A percentile compares a stretch with the other conserved stretches of the same genome.
Conservation (phyloP, 2,113 vertebrate species). For the Anas platyrhynchos region DNA sequence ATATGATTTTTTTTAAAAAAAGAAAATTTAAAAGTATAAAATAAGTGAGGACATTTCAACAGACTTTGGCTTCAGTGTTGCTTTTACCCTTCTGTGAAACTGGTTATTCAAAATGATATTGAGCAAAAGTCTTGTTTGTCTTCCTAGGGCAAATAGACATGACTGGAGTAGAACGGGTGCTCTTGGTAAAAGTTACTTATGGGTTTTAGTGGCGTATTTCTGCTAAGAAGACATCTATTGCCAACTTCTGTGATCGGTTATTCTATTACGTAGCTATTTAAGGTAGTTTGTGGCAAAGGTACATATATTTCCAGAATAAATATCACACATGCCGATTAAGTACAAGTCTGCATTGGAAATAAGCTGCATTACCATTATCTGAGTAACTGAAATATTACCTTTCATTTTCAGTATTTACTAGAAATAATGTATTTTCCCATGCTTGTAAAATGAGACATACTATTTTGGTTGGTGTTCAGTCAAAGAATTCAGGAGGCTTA, state of each 20-base stretch:
- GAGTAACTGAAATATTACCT: neutral
- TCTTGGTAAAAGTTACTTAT: neutral
- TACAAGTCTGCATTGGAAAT: neutral
- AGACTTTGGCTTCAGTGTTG: neutral
- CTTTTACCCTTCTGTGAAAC: neutral
- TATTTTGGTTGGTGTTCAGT: neutral
- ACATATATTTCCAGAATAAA: neutral
- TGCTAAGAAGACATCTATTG: neutral
- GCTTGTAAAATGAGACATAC: fast-evolving
- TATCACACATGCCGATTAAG: neutral
- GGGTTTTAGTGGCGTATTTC: neutral
- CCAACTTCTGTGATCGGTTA: neutral
- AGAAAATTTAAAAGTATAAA: slow-evolving; percentile 16
- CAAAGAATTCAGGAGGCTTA: neutral
- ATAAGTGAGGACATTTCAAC: neutral
- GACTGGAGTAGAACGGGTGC: neutral
- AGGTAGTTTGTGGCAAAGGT: neutral
- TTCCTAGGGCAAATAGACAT: neutral
- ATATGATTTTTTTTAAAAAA: neutral
- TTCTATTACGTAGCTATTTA: neutral
- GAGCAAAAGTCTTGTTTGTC: neutral
- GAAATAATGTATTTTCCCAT: neutral
- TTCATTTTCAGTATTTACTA: neutral
- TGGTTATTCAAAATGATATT: neutral
- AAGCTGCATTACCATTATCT: neutral